These are phyloP conservation scores for Drosophila putrida DNA, from an alignment of 2,888 invertebrate species.

Conservation along the genomic window DNA sequence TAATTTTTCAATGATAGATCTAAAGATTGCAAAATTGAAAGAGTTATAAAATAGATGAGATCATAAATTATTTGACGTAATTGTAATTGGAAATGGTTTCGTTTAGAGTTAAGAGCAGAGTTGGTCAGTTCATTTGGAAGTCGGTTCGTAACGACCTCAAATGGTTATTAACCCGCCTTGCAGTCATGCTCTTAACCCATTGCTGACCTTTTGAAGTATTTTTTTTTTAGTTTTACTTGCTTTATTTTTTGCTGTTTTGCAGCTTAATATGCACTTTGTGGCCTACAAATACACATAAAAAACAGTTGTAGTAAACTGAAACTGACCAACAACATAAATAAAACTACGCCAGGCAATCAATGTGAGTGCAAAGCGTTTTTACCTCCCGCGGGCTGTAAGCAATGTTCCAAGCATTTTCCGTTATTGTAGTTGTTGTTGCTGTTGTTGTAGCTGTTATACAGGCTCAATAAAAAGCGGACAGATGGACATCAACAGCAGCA, in stretches of 20 bases:
- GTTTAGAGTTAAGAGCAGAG: constrained; percentile 22
- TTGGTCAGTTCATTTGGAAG: constrained; percentile 35
- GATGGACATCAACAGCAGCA: constrained; percentile 46
- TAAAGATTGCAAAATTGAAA: background rate
- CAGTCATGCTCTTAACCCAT: constrained; percentile 51
- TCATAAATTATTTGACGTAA: constrained; percentile 17
- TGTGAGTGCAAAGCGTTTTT: constrained; percentile 78
- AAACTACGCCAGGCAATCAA: constrained; percentile 76
- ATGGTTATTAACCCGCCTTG: constrained; percentile 56
- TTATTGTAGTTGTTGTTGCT: constrained; percentile 30
- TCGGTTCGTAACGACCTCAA: constrained; percentile 31
- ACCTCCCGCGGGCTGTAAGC: constrained; percentile 73
- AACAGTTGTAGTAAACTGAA: constrained; percentile 61
- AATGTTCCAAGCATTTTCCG: constrained; percentile 29
- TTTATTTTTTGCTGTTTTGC: constrained; percentile 22
- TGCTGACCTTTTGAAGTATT: constrained; percentile 37
- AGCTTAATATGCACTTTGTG: constrained; percentile 77
- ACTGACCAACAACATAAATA: constrained; percentile 73
- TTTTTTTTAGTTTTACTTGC: constrained; percentile 19
- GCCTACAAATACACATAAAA: constrained; percentile 73
- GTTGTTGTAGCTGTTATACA: constrained; percentile 45
- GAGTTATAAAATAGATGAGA: constrained; percentile 3
- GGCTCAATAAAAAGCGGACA: constrained; percentile 73
- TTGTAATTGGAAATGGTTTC: constrained; percentile 27
- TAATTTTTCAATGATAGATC: constrained; percentile 1